Evolutionary conservation across 1,140 invertebrate species (phyloP).

Genomic region (Meloidogyne chitwoodi): DNA sequence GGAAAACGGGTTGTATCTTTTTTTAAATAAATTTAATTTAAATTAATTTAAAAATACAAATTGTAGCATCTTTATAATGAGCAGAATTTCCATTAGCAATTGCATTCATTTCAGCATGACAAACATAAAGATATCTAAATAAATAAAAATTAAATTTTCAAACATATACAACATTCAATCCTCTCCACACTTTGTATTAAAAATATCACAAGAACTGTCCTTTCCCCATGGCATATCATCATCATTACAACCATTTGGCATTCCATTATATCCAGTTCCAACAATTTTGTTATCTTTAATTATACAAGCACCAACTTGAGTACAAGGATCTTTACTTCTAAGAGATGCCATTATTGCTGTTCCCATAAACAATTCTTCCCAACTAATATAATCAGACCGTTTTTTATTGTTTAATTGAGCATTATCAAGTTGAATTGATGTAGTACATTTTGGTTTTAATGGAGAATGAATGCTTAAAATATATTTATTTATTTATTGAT

Average conservation of each 20-base stretch:
- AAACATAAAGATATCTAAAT: constrained; percentile 68
- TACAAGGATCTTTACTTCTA: constrained; percentile 85
- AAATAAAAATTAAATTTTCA: constrained; percentile 21
- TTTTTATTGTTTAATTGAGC: neutral
- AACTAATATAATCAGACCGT: constrained; percentile 68
- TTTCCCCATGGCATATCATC: constrained; percentile 81
- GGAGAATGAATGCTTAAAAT: neutral
- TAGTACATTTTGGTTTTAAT: neutral
- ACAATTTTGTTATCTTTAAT: constrained; percentile 85
- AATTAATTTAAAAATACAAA: too few species aligned
- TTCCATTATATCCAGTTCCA: constrained; percentile 90
- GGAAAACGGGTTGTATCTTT: constrained; percentile 73
- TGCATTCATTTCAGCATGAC: constrained; percentile 94
- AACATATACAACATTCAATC: neutral
- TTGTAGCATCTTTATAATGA: constrained; percentile 73
- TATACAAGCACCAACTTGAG: constrained; percentile 87
- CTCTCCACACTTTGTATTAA: constrained; percentile 21
- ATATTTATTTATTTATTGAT: too few species aligned
- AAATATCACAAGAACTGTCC: constrained; percentile 60
- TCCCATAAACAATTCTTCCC: constrained; percentile 91
- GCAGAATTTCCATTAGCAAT: constrained; percentile 82
- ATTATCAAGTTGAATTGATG: neutral
- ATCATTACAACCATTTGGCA: constrained; percentile 82
- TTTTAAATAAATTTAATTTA: too few species aligned
- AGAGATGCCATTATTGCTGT: constrained; percentile 75